Evolutionary conservation across 2,113 vertebrate genomes (phyloP), one percentile per base, ranked within the genome.

Genomic region (Sula dactylatra): DNA sequence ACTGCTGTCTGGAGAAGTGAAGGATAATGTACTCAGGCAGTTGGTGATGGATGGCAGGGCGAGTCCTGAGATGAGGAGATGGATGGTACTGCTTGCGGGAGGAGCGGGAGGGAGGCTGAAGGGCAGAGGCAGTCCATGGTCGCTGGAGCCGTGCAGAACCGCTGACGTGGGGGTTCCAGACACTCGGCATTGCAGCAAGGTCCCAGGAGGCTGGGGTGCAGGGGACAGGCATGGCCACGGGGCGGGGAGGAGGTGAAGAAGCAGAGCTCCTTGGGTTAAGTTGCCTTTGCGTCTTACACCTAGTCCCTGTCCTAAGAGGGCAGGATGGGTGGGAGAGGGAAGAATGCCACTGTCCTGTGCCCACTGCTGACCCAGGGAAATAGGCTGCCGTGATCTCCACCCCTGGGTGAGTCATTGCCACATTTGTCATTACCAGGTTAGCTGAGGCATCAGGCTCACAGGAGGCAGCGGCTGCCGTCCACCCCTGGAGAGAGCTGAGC

Each of bases 41-140:
- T 31, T 3, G 4, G 73, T 90, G 95, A 94, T 83, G 88, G 94
- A 95, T 92, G 71, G 88, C 79, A 92, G 91, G 70, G 79, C 4
- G 12, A 80, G 91, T 52, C 38, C 50, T 5, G 62, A 76, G 94
- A 88, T 0, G 49, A 65, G 71, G 55, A 94, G 94, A 92, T 0
- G 10, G 40, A 90, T 82, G 66, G 91, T 50, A 19, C 45, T 3
- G 11, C 58, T 65, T 17, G 52, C 2, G 0, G 56, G 56, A 87
- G 82, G 52, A 87, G 66, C 0, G 0, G 17, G 9, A 59, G 44
- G 72, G 59, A 85, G 44, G 58, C 45, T 83, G 86, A 80, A 90
- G 72, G 64, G 61, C 59, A 77, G 79, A 54, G 38, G 34, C 82
- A 86, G 56, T 4, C 0, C 10, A 1, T 2, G 2, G 47, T 56